Evolutionary conservation across 2,113 vertebrate genomes (phyloP).

Genomic region (Ochotona curzoniae): DNA sequence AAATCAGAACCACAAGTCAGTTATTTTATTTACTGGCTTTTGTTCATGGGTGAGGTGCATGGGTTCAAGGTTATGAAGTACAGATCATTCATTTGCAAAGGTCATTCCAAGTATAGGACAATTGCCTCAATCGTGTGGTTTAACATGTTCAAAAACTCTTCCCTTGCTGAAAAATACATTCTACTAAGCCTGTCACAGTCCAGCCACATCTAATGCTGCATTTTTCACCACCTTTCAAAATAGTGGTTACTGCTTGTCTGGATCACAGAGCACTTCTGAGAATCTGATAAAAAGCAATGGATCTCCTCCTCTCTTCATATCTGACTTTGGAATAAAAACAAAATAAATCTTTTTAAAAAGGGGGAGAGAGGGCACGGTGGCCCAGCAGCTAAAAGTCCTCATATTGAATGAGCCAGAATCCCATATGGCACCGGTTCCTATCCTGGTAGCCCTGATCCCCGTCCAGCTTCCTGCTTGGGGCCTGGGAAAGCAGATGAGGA

Average conservation of each 20-base stretch:
- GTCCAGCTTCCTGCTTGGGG: too few species aligned
- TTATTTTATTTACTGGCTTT: slow-evolving; percentile 46
- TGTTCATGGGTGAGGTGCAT: slow-evolving; percentile 46
- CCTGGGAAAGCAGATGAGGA: too few species aligned
- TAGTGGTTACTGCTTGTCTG: neutral
- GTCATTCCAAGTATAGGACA: neutral
- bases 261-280: slow-evolving; percentile 22
- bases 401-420: too few species aligned
- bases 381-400: too few species aligned
- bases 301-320: neutral
- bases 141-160: neutral
- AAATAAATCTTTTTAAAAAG: too few species aligned
- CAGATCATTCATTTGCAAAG: slow-evolving; percentile 62
- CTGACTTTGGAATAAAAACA: too few species aligned
- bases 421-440: too few species aligned
- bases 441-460: too few species aligned
- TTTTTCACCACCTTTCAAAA: neutral
- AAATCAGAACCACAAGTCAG: neutral
- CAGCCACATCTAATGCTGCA: neutral
- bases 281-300: neutral
- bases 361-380: too few species aligned
- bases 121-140: slow-evolving; percentile 3
- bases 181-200: neutral
- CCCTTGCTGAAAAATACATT: slow-evolving; percentile 16
- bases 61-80: slow-evolving; percentile 57